Evolutionary conservation across 2,888 invertebrate genomes (phyloP), one percentile per base, ranked within the genome.

Genomic region (Linnaemya vulpina): DNA sequence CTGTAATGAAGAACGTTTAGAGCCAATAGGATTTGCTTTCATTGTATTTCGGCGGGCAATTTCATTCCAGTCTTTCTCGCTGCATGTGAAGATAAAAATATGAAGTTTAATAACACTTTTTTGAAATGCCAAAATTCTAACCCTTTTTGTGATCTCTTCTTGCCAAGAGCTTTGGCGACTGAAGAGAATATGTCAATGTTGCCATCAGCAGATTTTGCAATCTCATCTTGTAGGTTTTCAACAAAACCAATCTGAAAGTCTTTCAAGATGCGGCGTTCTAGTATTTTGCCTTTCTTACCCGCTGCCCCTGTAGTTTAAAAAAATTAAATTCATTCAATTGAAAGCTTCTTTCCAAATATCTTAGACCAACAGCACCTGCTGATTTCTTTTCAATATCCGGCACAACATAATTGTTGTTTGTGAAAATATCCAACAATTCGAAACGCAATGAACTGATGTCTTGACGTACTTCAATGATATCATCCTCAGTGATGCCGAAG

Each of bases 401-500:
- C 0, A 97, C 97, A 87, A 95, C 94, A 96, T 97, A 97, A 68
- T 97, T 98, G 90, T 98, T 98, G 88, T 95, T 96, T 76, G 95
- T 94, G 13, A 99, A 94, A 89, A 99, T 98, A 89, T 98, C 98
- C 75, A 99, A 95, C 25, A 99, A 93, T 90, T 99, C 98, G 91
- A 96, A 99, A 86, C 98, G 94, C 87, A 99, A 94, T 5, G 98
- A 96, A n/a, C 98, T 98, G 86, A 99, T 98, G 91, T 99, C 99
- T 90, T 99, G 98, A 88, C 99, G 95, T 89, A 99, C 97, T 93
- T 99, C 99, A 95, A 98, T 98, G 87, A 99, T 97, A 92, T 99
- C 99, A 92, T 99, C 99, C 91, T 99, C 99, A 0, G 97, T 98
- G 30, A 99, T 97, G 10, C 97, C 97, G 84, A 96, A 96, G 75